Base-by-base conservation (phyloP, 2,888 invertebrate genomes). In the Heptascelio sp. region DNA sequence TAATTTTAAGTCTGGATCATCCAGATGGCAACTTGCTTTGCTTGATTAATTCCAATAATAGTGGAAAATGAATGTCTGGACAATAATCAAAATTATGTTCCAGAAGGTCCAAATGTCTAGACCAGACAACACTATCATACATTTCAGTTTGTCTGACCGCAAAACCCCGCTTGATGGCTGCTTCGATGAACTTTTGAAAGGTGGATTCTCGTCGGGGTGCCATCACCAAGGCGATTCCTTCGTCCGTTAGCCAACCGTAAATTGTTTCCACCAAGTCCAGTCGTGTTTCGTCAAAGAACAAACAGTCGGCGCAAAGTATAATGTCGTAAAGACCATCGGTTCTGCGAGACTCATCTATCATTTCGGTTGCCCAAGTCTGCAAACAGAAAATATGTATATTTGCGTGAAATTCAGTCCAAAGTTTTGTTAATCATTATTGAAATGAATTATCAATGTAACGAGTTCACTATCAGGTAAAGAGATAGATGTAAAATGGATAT, bases 291-390 rank as follows among this genome's bases (percentile, higher is more conserved):
- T 97, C 97, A 91, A 97, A 97, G 93, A 97, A 97, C 78, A 97
- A 92, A 91, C 97, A 98, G 92, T 98, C 98, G 1, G 98, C 97
- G 89, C 97, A 97, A 11, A 98, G 93, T 64, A 98, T 95, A 60
- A 95, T 94, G 92, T 98, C 97, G 92, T 96, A 97, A 79, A 94
- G 93, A 11, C 92, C 93, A 55, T 93, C 91, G 0, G 64, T 73
- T 9, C 92, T 87, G 23, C 93, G 86, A 15, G 86, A 86, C 62
- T 90, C 88, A 34, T 91, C 89, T 37, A 79, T 83, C 26, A 89
- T 86, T 57, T 94, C 94, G 95, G 85, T 62, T 46, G 72, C 76
- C 87, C 90, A 86, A 23, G 78, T 86, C 90, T 90, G 83, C 59
- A 75, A 60, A 75, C 62, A 84, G 25, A 62, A 59, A 26, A 70